These are phyloP conservation scores for Trogon surrucura DNA, from an alignment of 2,113 vertebrate species.

Conservation along the genomic window DNA sequence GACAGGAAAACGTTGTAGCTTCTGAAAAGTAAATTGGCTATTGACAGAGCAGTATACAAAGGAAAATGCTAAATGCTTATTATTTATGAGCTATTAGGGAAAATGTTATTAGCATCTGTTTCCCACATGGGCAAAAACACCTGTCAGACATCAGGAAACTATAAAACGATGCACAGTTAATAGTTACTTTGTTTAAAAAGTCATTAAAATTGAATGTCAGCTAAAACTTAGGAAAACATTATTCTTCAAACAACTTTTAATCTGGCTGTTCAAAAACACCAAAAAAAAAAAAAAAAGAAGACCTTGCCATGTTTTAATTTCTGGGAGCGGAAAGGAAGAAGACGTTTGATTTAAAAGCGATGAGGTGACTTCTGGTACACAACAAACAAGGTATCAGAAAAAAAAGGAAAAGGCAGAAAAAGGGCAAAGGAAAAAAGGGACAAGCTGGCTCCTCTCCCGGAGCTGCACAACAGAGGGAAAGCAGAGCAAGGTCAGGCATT, in stretches of 20 bases:
- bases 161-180: constrained; percentile 56
- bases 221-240: constrained; percentile 79
- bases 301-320: constrained; percentile 48
- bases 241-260: constrained; percentile 76
- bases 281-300: background rate
- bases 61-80: constrained; percentile 77
- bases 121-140: constrained; percentile 83
- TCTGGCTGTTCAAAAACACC: constrained; percentile 54
- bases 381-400: background rate
- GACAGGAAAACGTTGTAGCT: constrained; percentile 90
- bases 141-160: constrained; percentile 80
- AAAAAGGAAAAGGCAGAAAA: background rate
- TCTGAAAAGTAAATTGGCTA: constrained; percentile 83
- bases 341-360: background rate
- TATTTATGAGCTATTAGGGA: constrained; percentile 82
- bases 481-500: constrained; percentile 3
- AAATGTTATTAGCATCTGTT: constrained; percentile 79
- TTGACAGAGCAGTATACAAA: constrained; percentile 79
- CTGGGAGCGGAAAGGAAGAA: constrained; percentile 24
- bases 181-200: constrained; percentile 83
- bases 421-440: background rate
- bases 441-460: background rate
- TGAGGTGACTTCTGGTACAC: background rate
- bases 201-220: constrained; percentile 84
- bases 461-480: background rate